phyloP scores from a whole-genome alignment of 2,888 invertebrate genomes.

The Cerastis rubricosa region DNA sequence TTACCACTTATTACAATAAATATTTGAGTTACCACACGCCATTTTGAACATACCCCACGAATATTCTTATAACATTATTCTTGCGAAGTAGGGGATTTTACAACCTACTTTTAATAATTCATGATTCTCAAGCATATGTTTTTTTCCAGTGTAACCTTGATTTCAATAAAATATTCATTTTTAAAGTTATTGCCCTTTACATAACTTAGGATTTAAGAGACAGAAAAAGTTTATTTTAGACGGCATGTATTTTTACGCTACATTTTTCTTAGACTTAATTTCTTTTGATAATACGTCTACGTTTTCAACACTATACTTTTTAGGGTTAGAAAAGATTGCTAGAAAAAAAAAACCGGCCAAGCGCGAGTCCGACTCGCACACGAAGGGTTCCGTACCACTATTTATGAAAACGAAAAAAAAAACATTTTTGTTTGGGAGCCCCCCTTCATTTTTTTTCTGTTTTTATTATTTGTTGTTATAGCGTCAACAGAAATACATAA shows the following conservation, averaged over 20 bases:
- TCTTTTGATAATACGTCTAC: background rate
- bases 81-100: slow-evolving; percentile 32
- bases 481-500: too few species aligned
- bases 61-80: slow-evolving; percentile 21
- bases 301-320: background rate
- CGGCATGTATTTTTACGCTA: background rate
- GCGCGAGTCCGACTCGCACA: too few species aligned
- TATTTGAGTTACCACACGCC: slow-evolving; percentile 17
- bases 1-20: slow-evolving; percentile 13
- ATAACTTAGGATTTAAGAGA: slow-evolving; percentile 25
- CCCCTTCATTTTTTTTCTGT: too few species aligned
- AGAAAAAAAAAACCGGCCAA: too few species aligned
- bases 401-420: too few species aligned
- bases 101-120: slow-evolving; percentile 58
- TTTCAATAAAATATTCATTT: slow-evolving; percentile 64
- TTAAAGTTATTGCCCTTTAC: slow-evolving; percentile 52
- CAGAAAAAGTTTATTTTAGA: background rate
- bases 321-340: background rate
- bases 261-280: background rate
- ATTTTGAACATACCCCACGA: background rate
- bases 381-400: too few species aligned
- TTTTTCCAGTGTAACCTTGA: slow-evolving; percentile 51
- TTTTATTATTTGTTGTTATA: too few species aligned
- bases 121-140: slow-evolving; percentile 41
- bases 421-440: too few species aligned